Conservation (phyloP, 2,113 vertebrate genomes). For the Melanocharis versteri region DNA sequence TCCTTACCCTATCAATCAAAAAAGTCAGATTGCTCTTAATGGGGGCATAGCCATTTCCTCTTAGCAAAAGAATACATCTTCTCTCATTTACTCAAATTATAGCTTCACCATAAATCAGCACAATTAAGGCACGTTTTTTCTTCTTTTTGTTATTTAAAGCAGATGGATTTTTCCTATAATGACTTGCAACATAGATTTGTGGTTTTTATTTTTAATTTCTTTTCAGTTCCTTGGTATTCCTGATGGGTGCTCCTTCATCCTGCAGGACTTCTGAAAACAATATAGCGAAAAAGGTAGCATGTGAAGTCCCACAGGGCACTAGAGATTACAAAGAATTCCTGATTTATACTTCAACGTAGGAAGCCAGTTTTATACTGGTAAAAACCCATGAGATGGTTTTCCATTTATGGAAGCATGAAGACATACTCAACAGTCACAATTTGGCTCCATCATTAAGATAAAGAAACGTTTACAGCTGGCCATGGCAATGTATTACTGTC, state of each 20-base stretch:
- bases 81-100: neutral
- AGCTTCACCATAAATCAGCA: neutral
- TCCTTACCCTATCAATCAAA: neutral
- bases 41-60: neutral
- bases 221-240: neutral
- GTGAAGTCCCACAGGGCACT: neutral
- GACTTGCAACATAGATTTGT: neutral
- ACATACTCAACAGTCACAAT: neutral
- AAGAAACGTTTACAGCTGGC: neutral
- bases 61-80: neutral
- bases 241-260: neutral
- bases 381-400: neutral
- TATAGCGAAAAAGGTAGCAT: neutral
- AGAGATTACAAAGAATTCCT: neutral
- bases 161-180: neutral
- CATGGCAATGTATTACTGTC: neutral
- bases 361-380: neutral
- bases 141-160: neutral
- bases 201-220: neutral
- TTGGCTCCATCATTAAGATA: neutral
- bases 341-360: neutral
- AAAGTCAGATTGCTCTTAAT: neutral
- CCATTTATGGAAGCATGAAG: neutral
- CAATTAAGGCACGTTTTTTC: neutral
- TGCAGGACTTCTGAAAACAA: neutral